Percentiles rank a stretch among this genome's conserved stretches.
Evolutionary conservation across 2,113 vertebrate species (phyloP).

Genomic region (Chaenogobius annularis): DNA sequence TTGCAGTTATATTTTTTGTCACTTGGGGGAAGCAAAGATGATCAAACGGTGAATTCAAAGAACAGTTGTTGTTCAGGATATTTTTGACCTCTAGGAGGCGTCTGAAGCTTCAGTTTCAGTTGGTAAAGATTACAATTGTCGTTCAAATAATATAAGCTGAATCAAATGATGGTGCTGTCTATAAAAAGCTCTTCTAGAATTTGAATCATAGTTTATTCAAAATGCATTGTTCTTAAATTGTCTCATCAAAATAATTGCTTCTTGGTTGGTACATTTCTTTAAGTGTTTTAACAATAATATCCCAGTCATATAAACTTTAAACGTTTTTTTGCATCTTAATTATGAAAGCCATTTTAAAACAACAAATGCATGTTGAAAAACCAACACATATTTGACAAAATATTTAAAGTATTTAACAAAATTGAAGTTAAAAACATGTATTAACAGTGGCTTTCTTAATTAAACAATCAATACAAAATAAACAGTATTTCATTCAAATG

Average conservation of each 20-base stretch:
- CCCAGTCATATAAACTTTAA: too few relatives aligned
- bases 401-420: too few relatives aligned
- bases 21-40: constrained; percentile 1
- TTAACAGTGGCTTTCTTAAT: neutral
- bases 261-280: too few relatives aligned
- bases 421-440: too few relatives aligned
- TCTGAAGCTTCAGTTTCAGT: neutral
- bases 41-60: neutral
- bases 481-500: neutral
- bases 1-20: neutral
- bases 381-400: too few relatives aligned
- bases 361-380: too few relatives aligned
- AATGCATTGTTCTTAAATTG: too few relatives aligned
- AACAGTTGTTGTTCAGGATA: too few relatives aligned
- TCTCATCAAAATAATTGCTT: neutral
- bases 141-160: neutral
- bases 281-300: neutral
- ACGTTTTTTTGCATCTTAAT: too few relatives aligned
- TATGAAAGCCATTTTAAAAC: too few relatives aligned
- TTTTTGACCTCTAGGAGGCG: neutral
- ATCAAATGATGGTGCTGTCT: neutral
- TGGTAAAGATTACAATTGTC: neutral
- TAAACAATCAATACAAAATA: neutral
- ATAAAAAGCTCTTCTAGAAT: neutral
- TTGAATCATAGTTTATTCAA: neutral